Evolutionary conservation across 2,888 invertebrate species (phyloP).

Genomic region (Argyresthia goedartella): DNA sequence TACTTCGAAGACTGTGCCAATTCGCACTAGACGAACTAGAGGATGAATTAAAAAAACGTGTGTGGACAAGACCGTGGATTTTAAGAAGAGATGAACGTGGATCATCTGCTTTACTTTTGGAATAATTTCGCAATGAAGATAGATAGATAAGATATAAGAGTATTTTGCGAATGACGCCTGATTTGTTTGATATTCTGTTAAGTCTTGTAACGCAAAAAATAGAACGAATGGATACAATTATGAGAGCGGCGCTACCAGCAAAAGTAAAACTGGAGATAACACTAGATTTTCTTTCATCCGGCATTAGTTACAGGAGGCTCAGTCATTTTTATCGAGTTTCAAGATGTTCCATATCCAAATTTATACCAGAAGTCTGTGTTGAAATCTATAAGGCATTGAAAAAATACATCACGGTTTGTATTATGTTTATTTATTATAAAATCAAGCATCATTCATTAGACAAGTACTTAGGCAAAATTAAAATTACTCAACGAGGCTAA

Average conservation of each 20-base stretch:
- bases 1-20: no score
- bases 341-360: constrained; percentile 25
- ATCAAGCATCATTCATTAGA: background rate
- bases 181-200: no score
- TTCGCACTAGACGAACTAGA: no score
- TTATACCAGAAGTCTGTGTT: constrained; percentile 27
- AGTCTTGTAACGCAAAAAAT: constrained; percentile 16
- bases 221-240: constrained; percentile 20
- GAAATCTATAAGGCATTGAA: constrained; percentile 20
- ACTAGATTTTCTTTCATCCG: constrained; percentile 14
- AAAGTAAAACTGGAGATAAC: constrained; percentile 19
- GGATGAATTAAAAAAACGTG: no score
- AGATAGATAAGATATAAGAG: no score
- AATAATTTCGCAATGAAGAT: no score
- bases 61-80: no score
- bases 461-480: background rate
- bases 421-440: constrained; percentile 5
- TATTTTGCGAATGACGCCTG: no score
- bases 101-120: no score
- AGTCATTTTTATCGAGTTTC: constrained; percentile 28
- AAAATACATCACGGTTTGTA: constrained; percentile 12
- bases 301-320: constrained; percentile 19
- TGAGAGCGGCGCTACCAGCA: constrained; percentile 19
- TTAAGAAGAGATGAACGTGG: no score
- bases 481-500: background rate